A percentile compares a stretch with the other conserved stretches of the same genome.
phyloP scores from a whole-genome alignment of 2,797 vertebrate species.

The Morus bassanus region DNA sequence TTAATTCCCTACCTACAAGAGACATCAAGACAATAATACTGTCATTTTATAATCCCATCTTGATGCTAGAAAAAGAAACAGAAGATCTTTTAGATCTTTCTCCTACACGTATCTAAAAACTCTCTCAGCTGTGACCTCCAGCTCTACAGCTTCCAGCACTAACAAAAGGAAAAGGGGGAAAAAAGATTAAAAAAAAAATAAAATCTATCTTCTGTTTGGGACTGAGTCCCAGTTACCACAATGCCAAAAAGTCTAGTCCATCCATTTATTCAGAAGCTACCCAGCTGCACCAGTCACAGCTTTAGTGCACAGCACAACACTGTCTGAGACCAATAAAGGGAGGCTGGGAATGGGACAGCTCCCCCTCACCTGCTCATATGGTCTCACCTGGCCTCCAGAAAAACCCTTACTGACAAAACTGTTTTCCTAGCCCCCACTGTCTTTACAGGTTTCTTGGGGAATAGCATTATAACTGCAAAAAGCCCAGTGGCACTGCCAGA shows the following conservation, averaged over 20 bases:
- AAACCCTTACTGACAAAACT: background rate
- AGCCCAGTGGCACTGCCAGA: background rate
- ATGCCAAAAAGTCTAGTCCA: background rate
- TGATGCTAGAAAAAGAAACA: background rate
- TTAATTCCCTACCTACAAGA: background rate
- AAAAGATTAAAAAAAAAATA: too few species aligned
- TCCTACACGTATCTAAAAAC: background rate
- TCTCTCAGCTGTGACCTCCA: background rate
- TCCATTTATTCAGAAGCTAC: background rate
- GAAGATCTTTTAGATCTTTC: background rate
- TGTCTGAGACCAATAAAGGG: background rate
- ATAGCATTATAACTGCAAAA: background rate
- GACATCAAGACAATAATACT: background rate
- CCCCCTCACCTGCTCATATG: background rate
- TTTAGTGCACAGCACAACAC: background rate
- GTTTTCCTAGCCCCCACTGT: background rate
- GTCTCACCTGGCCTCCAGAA: background rate
- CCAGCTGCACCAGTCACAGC: background rate
- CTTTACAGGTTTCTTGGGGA: background rate
- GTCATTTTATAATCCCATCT: background rate
- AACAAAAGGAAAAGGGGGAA: rapidly evolving
- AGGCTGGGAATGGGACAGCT: background rate
- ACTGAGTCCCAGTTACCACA: background rate
- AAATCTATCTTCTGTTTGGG: background rate
- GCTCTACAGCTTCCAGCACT: background rate